A percentile compares a stretch with the other conserved stretches of the same genome.
Conservation (phyloP, 2,113 vertebrate species). For the Tragelaphus strepsiceros region DNA sequence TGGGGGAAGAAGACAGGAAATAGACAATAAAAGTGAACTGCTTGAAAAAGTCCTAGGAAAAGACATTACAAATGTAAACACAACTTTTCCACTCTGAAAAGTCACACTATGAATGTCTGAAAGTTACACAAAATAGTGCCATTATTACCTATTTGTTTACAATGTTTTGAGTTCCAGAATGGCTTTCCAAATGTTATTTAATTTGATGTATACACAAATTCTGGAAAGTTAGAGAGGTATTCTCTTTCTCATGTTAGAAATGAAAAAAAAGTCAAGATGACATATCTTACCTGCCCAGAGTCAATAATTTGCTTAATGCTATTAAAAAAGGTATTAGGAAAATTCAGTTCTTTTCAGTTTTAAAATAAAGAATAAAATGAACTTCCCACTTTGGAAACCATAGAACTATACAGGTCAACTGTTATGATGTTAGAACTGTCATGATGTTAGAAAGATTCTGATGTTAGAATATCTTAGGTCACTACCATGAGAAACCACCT, state of each 20-base stretch:
- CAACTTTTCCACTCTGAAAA: neutral
- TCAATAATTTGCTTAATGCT: neutral
- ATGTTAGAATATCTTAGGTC: slow-evolving; percentile 1
- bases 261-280: neutral
- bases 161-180: slow-evolving; percentile 3
- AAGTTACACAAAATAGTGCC: neutral
- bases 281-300: neutral
- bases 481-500: neutral
- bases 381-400: neutral
- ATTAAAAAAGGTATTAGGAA: neutral
- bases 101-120: neutral
- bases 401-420: neutral
- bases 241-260: neutral
- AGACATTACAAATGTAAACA: neutral
- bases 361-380: slow-evolving; percentile 26
- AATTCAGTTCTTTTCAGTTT: neutral
- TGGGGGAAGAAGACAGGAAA: neutral
- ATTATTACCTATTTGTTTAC: neutral
- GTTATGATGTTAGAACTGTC: neutral
- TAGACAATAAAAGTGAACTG: slow-evolving; percentile 14
- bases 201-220: neutral
- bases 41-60: neutral
- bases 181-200: neutral
- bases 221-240: neutral
- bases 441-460: slow-evolving; percentile 1